phyloP scores from a whole-genome alignment of 2,888 invertebrate species.

The Pocota personata region DNA sequence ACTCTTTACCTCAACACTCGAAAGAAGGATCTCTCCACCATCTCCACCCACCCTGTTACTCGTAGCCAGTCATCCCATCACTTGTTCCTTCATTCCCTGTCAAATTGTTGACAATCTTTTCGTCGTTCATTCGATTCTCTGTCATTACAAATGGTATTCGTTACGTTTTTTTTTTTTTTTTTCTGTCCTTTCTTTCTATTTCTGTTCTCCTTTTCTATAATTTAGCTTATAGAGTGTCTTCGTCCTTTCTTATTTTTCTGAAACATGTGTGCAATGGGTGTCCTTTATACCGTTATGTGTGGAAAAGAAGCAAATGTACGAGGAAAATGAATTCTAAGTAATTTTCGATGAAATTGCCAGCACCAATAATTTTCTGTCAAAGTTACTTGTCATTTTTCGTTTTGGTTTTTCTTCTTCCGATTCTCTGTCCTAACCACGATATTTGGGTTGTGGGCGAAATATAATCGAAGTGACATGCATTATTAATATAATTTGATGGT shows the following conservation, averaged over 20 bases:
- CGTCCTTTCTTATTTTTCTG: neutral
- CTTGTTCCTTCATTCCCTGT: slow-evolving; percentile 13
- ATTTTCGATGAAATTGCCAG: slow-evolving; percentile 64
- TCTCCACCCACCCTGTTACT: neutral
- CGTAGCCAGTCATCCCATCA: neutral
- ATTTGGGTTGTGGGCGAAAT: neutral
- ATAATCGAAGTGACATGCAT: slow-evolving; percentile 62
- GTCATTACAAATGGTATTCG: slow-evolving; percentile 54
- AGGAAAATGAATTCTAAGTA: slow-evolving; percentile 49
- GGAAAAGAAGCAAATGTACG: neutral
- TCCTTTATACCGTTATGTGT: slow-evolving; percentile 29
- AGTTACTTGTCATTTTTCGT: slow-evolving; percentile 59
- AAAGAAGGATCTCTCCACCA: slow-evolving; percentile 39
- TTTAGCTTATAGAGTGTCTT: slow-evolving; percentile 51
- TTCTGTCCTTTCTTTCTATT: neutral
- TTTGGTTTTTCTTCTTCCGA: neutral
- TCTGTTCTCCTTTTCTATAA: slow-evolving; percentile 38
- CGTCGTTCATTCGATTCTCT: slow-evolving; percentile 56
- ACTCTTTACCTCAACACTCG: slow-evolving; percentile 40
- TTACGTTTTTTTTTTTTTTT: neutral
- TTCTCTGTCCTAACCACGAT: no score
- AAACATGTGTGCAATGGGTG: slow-evolving; percentile 46
- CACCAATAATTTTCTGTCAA: slow-evolving; percentile 69
- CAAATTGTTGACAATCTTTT: slow-evolving; percentile 72
- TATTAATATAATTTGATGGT: slow-evolving; percentile 53